These are phyloP conservation scores for Channa striata DNA, from an alignment of 2,797 vertebrate genomes.

Conservation along the genomic window DNA sequence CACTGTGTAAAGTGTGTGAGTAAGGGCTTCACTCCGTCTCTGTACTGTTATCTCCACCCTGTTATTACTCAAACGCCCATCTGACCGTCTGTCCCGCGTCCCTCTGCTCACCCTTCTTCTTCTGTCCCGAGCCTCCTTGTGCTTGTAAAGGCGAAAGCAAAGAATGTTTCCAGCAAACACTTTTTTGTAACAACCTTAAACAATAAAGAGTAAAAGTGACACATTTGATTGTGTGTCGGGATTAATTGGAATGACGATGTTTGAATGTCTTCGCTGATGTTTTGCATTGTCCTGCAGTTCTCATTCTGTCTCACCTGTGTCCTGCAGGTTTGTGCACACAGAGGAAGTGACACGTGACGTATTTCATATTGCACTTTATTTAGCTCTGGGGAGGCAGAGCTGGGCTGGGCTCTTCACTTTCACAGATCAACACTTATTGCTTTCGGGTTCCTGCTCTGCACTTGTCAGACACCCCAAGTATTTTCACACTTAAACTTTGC, in stretches of 20 bases:
- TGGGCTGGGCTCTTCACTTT: slow-evolving; percentile 42
- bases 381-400: slow-evolving; percentile 60
- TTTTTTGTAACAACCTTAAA: slow-evolving; percentile 88
- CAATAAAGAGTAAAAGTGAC: slow-evolving; percentile 84
- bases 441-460: slow-evolving; percentile 53
- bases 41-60: slow-evolving; percentile 48
- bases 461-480: slow-evolving; percentile 42
- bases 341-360: slow-evolving; percentile 12
- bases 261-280: too few species aligned
- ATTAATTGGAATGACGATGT: slow-evolving; percentile 9
- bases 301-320: too few species aligned
- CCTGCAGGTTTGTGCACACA: slow-evolving; percentile 15
- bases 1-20: slow-evolving; percentile 55
- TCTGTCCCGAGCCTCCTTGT: slow-evolving; percentile 51
- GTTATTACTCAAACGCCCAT: slow-evolving; percentile 39
- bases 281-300: too few species aligned
- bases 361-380: slow-evolving; percentile 89
- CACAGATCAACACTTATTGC: slow-evolving; percentile 82
- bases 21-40: slow-evolving; percentile 78
- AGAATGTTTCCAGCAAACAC: slow-evolving; percentile 82
- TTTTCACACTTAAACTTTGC: slow-evolving; percentile 24
- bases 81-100: slow-evolving; percentile 9
- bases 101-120: slow-evolving; percentile 28
- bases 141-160: slow-evolving; percentile 77
- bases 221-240: slow-evolving; percentile 9